Evolutionary conservation across 2,888 invertebrate genomes (phyloP).

Genomic region (Ecliptopera silaceata): DNA sequence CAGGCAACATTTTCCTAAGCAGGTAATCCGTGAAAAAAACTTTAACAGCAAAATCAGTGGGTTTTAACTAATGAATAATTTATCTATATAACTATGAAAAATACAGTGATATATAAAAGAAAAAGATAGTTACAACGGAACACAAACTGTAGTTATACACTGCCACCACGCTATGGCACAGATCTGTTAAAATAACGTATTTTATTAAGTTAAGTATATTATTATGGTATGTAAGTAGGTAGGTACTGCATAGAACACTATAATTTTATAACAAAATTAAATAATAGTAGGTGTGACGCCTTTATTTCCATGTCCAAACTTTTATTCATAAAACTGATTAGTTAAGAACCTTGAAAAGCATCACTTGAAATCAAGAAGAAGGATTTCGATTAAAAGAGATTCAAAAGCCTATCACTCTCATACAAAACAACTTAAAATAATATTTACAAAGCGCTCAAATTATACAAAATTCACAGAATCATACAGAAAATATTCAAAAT

Average conservation of each 20-base stretch:
- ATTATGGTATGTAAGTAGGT: conserved; percentile 46
- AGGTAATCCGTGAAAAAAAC: background rate
- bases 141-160: conserved; percentile 62
- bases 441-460: conserved; percentile 79
- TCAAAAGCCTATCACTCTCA: conserved; percentile 79
- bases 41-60: background rate
- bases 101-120: conserved; percentile 53
- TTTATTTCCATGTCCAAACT: conserved; percentile 23
- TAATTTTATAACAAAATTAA: conserved; percentile 36
- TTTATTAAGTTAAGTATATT: conserved; percentile 35
- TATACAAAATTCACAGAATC: conserved; percentile 70
- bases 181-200: conserved; percentile 60
- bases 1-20: background rate
- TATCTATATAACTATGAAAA: conserved; percentile 43
- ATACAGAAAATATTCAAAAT: conserved; percentile 55
- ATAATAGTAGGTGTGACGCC: conserved; percentile 28
- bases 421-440: conserved; percentile 77
- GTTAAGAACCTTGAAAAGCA: conserved; percentile 37
- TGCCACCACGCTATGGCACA: conserved; percentile 81
- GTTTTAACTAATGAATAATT: background rate
- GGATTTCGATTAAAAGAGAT: conserved; percentile 70
- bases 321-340: conserved; percentile 23
- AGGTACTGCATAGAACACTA: conserved; percentile 46
- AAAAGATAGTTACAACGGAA: conserved; percentile 70
- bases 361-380: conserved; percentile 53